Evolutionary conservation across 1,140 invertebrate genomes (phyloP), one percentile per base, ranked within the genome.

Genomic region (Pseudomyrmex pallidus): DNA sequence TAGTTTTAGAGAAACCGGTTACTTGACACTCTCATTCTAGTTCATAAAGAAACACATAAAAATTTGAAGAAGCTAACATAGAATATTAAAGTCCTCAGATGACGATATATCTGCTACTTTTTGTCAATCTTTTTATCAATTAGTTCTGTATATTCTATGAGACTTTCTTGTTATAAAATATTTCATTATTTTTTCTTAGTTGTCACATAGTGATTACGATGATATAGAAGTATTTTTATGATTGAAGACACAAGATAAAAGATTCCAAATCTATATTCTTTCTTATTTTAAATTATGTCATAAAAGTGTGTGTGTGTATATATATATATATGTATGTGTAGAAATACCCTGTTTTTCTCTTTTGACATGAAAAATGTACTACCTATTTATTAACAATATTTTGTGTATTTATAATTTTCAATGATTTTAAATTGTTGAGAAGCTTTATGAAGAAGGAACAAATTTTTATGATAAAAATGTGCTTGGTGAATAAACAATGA

Each of bases 281-380:
- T 35, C 35, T 35, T 35, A 35, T 35, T 35, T 35, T 35, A 35
- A 35, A 35, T 35, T 35, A 35, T 35, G 35, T 35, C 35, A 35
- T 35, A 35, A 7, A 35, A 35, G 35, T 35, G 2, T 35, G 2
- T 35, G 0, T 7, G 0, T 35, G 2, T 35, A 0, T 35, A 5
- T 35, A 5, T 35, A 5, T 35, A 5, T 35, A 5, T 35, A 0
- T 35, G 35, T 35, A 3, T 35, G 35, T 35, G 35, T 35, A 35
- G 35, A 7, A 35, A 35, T 89, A 89, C 87, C 87, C 87, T 89
- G 87, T 86, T 77, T 13, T 12, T 64, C 48, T 80, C 48, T 80
- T n/a, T 85, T 17, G 15, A 50, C 63, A 12, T 74, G 59, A 59
- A 57, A 56, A 12, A 10, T 62, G 17, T 73, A 35, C 35, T 35